Evolutionary conservation across 1,140 invertebrate species (phyloP).

Genomic region (Trichonephila clavata): DNA sequence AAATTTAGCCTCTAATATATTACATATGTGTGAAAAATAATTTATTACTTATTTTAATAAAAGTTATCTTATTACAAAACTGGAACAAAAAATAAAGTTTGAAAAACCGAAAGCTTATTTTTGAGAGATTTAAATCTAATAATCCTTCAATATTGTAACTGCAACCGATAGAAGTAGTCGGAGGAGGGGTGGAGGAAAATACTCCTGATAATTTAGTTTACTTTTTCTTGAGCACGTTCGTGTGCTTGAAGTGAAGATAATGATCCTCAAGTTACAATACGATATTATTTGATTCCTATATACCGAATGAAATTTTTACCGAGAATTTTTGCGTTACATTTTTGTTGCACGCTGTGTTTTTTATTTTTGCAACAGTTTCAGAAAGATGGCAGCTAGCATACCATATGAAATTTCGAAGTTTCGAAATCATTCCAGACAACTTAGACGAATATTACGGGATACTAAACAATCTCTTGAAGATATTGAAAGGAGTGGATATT

Average conservation of each 20-base stretch:
- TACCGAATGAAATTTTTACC: slow-evolving; percentile 12
- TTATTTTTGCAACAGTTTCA: not conserved
- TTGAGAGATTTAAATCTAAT: too few relatives aligned
- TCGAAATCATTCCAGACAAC: slow-evolving; percentile 82
- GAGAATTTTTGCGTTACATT: not conserved
- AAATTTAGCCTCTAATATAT: too few relatives aligned
- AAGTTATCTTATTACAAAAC: too few relatives aligned
- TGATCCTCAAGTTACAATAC: not conserved
- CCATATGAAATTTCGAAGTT: slow-evolving; percentile 83
- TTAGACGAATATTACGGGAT: slow-evolving; percentile 85
- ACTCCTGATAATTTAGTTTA: slow-evolving; percentile 16
- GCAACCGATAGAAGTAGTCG: not conserved
- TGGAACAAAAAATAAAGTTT: too few relatives aligned
- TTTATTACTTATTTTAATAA: too few relatives aligned
- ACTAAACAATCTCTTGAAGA: slow-evolving; percentile 86
- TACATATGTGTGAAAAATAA: too few relatives aligned
- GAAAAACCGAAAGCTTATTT: too few relatives aligned
- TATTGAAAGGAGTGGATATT: slow-evolving; percentile 84
- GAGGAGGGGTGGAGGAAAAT: not conserved
- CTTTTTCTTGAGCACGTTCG: slow-evolving; percentile 33
- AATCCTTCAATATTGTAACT: not conserved
- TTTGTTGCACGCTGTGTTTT: not conserved
- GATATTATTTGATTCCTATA: not conserved
- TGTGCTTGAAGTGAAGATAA: not conserved
- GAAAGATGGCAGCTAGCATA: slow-evolving; percentile 79